Base-by-base conservation (phyloP, 2,888 invertebrate genomes). In the Ceratothoa steindachneri region DNA sequence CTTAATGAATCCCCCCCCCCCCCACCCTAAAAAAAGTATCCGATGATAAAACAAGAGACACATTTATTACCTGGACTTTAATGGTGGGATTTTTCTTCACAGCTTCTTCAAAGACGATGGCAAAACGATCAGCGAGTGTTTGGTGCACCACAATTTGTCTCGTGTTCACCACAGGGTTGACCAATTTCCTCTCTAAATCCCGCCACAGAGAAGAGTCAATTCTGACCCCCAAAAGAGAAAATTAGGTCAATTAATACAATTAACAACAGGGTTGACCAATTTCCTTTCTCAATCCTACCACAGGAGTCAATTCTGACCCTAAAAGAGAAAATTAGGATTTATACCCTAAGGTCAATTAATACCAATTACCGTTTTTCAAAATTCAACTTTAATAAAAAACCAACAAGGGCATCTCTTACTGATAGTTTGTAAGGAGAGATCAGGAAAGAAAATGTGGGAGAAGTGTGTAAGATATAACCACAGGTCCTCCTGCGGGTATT, bases 21-120 rank as follows among this genome's bases (percentile, higher is more conserved):
- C n/a, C n/a, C n/a, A n/a, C n/a, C n/a, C n/a, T n/a, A n/a, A n/a
- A n/a, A n/a, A n/a, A n/a, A n/a, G n/a, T n/a, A n/a, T n/a, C n/a
- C n/a, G n/a, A n/a, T n/a, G n/a, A n/a, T n/a, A n/a, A n/a, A n/a
- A n/a, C n/a, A n/a, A n/a, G n/a, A n/a, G n/a, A n/a, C n/a, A n/a
- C n/a, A n/a, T 41, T 41, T 41, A 41, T 60, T 4, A 60, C 60
- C 60, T 72, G 86, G 85, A 81, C 86, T 85, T 67, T 30, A 41
- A 89, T 90, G 5, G 86, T 84, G 0, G 90, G 89, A 86, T 93
- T 93, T 80, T 87, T 86, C 0, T 87, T 85, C 1, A 93, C 89
- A 81, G 91, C 89, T 51, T 91, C 88, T 81, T 89, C 90, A 83
- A 96, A 96, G 0, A 91, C 92, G 70, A 89, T 90, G 28, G 95